phyloP scores from a whole-genome alignment of 1,140 invertebrate species.

The Manduca sexta region DNA sequence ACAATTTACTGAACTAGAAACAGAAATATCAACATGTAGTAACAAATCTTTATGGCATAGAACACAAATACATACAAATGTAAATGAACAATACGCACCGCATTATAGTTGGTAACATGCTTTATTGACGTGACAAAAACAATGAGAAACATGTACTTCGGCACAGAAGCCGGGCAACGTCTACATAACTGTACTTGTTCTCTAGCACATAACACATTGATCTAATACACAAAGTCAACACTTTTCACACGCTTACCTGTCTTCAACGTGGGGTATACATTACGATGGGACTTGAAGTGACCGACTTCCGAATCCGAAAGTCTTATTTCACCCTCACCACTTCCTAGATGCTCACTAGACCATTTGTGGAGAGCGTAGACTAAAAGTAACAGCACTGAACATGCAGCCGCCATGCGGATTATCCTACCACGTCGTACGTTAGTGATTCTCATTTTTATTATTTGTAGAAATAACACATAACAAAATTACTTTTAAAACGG shows the following conservation, averaged over 20 bases:
- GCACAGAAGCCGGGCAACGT: slow-evolving; percentile 23
- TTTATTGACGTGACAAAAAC: slow-evolving; percentile 34
- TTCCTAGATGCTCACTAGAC: slow-evolving; percentile 36
- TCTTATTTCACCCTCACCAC: slow-evolving; percentile 22
- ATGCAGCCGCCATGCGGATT: slow-evolving; percentile 39
- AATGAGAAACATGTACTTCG: slow-evolving; percentile 18
- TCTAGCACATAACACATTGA: too few relatives aligned
- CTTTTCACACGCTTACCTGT: slow-evolving; percentile 22
- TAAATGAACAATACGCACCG: too few relatives aligned
- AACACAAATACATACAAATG: too few relatives aligned
- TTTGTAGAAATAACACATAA: slow-evolving; percentile 19
- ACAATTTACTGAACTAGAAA: too few relatives aligned
- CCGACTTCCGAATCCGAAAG: slow-evolving; percentile 25
- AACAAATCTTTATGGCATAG: too few relatives aligned
- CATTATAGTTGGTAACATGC: slow-evolving; percentile 8
- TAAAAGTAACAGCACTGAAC: slow-evolving; percentile 46
- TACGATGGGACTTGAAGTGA: slow-evolving; percentile 47
- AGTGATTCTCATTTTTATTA: slow-evolving; percentile 55
- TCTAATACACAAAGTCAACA: slow-evolving; percentile 1
- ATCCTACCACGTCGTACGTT: slow-evolving; percentile 61
- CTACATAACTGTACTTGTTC: slow-evolving; percentile 39
- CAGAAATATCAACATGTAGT: too few relatives aligned
- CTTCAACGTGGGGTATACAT: slow-evolving; percentile 51
- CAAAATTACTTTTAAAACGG: slow-evolving; percentile 15
- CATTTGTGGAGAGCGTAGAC: slow-evolving; percentile 56